phyloP scores from a whole-genome alignment of 2,888 invertebrate genomes.

The Kryphioiulus occultus region DNA sequence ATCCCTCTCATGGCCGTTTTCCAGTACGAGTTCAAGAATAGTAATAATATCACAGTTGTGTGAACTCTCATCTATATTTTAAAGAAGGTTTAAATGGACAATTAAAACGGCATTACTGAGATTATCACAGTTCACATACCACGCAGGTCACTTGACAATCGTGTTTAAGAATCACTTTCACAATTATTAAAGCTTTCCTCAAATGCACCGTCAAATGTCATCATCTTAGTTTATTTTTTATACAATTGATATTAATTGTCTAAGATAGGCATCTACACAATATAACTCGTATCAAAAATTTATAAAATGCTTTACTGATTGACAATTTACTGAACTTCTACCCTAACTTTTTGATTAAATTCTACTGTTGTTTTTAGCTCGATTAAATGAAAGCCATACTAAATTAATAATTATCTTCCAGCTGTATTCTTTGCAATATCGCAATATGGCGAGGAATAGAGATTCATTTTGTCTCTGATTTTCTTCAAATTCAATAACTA shows the following conservation, averaged over 20 bases:
- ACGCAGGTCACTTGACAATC: too few relatives aligned
- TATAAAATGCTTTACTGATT: background rate
- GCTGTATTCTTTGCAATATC: background rate
- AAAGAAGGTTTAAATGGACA: background rate
- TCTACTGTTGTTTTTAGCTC: background rate
- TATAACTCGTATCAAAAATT: background rate
- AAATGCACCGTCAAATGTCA: too few relatives aligned
- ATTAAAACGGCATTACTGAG: background rate
- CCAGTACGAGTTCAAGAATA: background rate
- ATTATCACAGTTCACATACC: background rate
- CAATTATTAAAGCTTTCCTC: too few relatives aligned
- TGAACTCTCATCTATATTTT: background rate
- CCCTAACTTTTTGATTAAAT: background rate
- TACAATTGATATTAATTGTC: too few relatives aligned
- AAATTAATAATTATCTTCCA: background rate
- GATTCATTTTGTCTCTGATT: too few relatives aligned
- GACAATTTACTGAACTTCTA: background rate
- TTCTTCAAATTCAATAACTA: too few relatives aligned
- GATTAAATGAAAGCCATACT: background rate
- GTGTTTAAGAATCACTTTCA: too few relatives aligned
- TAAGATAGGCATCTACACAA: background rate
- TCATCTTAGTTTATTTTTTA: too few relatives aligned
- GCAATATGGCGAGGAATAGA: background rate
- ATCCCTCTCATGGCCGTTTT: background rate
- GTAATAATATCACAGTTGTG: background rate